phyloP scores from a whole-genome alignment of 2,888 invertebrate species.

The Norana najaformis region DNA sequence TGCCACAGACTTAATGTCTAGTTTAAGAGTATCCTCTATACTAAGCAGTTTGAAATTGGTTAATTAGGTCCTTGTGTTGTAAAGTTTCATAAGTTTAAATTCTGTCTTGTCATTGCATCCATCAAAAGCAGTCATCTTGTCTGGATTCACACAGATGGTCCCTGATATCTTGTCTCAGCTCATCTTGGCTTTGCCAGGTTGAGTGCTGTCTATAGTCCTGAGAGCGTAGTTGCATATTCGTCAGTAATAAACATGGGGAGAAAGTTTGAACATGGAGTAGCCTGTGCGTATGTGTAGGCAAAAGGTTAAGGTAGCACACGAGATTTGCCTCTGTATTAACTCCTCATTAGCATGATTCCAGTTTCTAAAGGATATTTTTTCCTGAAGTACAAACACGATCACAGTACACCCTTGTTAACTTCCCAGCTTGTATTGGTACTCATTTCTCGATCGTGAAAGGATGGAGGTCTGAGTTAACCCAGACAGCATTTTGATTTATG shows the following conservation, averaged over 20 bases:
- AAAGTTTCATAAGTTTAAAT: not conserved
- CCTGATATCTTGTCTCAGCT: not conserved
- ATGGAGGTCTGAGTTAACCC: not conserved
- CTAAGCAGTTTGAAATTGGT: not conserved
- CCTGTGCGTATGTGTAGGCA: too few relatives aligned
- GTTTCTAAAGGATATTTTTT: not conserved
- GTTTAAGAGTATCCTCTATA: not conserved
- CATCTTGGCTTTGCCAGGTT: not conserved
- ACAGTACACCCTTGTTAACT: not conserved
- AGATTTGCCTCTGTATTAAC: too few relatives aligned
- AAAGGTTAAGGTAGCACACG: too few relatives aligned
- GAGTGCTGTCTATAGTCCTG: not conserved
- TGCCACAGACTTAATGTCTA: not conserved
- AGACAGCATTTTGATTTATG: not conserved
- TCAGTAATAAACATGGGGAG: not conserved
- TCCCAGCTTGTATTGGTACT: not conserved
- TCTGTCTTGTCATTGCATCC: not conserved
- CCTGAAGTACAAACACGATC: not conserved
- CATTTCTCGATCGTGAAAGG: not conserved
- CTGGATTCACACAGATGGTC: not conserved
- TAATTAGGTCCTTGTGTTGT: not conserved
- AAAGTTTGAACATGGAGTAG: not conserved
- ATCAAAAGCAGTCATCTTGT: not conserved
- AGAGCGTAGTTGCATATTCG: not conserved
- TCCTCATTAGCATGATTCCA: too few relatives aligned